Evolutionary conservation across 2,797 vertebrate species (phyloP), one percentile per base, ranked within the genome.

Genomic region (Onychomys leucogaster): DNA sequence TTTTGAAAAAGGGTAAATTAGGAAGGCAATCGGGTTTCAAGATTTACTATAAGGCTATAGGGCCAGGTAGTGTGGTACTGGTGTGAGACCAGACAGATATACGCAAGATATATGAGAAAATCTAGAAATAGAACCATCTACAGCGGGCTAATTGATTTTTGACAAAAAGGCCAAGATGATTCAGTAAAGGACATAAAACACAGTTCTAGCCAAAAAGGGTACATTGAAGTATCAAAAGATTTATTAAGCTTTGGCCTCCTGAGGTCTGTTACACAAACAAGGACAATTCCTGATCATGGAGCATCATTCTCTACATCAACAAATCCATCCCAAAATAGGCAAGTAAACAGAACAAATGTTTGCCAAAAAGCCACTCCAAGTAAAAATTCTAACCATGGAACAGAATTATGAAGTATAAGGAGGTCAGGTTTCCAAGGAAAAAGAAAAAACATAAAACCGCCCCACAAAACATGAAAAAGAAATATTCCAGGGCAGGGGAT

Each of bases 321-420:
- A 71, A 61, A 91, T 82, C 61, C 63, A 78, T 4, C 23, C 32
- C 11, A 43, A 16, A 46, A 89, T 78, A 91, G 65, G 0, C 25
- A 55, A 86, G 46, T 21, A 78, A n/a, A n/a, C 61, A 80, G 91
- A 89, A 92, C 41, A 90, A 63, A 46, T 67, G 55, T 41, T 78
- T 59, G 61, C 83, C 80, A 34, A 85, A 92, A 65, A 73, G 57
- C 57, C 14, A 67, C 32, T 61, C 46, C 25, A 17, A 29, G 25
- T 65, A 75, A 90, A 93, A 84, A 96, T 63, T 84, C 89, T 78
- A 94, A 89, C 25, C 55, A 2, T 55, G 55, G 34, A 84, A 92
- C 29, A 73, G 76, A 73, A 78, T 29, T 73, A 84, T 6, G 80
- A 92, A 19, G 12, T 75, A 10, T 85, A 86, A 92, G 37, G 76